Evolutionary conservation across 2,888 invertebrate species (phyloP).

Genomic region (Sarcophaga rosellei): DNA sequence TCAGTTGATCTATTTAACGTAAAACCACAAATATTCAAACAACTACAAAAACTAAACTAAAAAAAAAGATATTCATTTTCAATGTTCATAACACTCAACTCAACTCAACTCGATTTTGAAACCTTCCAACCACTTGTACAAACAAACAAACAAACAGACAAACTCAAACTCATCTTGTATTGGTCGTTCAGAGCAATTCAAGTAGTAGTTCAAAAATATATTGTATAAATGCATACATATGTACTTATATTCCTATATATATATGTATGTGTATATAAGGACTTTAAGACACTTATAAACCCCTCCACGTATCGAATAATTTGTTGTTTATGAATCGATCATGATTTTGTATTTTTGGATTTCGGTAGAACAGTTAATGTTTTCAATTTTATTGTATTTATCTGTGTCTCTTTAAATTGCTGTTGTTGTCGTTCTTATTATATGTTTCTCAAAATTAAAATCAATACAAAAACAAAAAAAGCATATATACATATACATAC

Average conservation of each 20-base stretch:
- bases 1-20: conserved; percentile 16
- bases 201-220: not conserved
- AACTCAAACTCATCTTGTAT: not conserved
- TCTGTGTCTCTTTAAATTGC: conserved; percentile 10
- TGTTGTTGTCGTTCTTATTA: conserved; percentile 20
- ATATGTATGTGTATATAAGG: no score
- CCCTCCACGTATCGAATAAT: no score
- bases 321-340: not conserved
- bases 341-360: not conserved
- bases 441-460: not conserved
- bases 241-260: not conserved
- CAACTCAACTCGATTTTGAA: not conserved
- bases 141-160: conserved; percentile 23
- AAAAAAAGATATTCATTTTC: conserved; percentile 23
- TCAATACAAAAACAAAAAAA: no score
- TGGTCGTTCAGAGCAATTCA: not conserved
- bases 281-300: no score
- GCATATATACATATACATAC: no score
- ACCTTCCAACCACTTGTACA: conserved; percentile 21
- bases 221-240: not conserved
- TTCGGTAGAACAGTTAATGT: not conserved
- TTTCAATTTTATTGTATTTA: not conserved
- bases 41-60: not conserved
- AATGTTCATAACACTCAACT: not conserved
- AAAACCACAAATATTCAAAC: conserved; percentile 12